Evolutionary conservation across 1,140 invertebrate species (phyloP).

Genomic region (Drosophila saltans): DNA sequence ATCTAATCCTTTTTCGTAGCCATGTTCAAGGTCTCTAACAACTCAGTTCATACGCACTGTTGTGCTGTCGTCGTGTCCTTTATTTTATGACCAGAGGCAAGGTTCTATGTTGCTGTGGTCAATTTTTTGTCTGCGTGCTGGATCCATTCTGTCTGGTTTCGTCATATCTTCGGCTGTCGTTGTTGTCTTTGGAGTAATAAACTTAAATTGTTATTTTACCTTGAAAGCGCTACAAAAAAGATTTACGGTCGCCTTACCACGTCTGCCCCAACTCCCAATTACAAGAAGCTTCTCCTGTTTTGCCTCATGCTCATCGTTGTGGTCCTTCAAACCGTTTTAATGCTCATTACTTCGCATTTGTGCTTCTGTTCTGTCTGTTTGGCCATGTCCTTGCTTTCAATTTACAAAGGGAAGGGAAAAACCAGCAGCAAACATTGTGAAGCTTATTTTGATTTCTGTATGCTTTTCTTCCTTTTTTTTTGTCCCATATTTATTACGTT

Average conservation of each 20-base stretch:
- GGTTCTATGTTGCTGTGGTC: background rate
- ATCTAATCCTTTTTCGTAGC: background rate
- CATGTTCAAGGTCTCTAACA: background rate
- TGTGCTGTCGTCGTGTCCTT: background rate
- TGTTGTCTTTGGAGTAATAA: slow-evolving; percentile 64
- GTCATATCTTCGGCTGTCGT: slow-evolving; percentile 23
- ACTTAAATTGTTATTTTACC: slow-evolving; percentile 81
- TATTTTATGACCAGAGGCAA: background rate
- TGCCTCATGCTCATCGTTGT: slow-evolving; percentile 4
- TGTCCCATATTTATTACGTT: slow-evolving; percentile 70
- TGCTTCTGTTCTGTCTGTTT: slow-evolving; percentile 26
- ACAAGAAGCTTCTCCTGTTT: too few relatives aligned
- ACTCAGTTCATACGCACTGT: background rate
- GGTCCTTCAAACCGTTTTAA: slow-evolving; percentile 64
- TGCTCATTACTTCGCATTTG: slow-evolving; percentile 75
- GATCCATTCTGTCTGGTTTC: slow-evolving; percentile 9
- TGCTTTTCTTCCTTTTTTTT: slow-evolving; percentile 39
- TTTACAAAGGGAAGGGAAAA: slow-evolving; percentile 40
- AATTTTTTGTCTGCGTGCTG: background rate
- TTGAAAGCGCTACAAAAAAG: slow-evolving; percentile 76
- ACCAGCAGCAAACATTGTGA: slow-evolving; percentile 28
- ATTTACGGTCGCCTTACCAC: slow-evolving; percentile 68
- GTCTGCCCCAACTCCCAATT: slow-evolving; percentile 12
- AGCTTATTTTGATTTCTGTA: slow-evolving; percentile 74
- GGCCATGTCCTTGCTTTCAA: slow-evolving; percentile 13